A percentile compares a stretch with the other conserved stretches of the same genome.
These are phyloP conservation scores for Polypedilum vanderplanki DNA, from an alignment of 1,140 invertebrate species.

Conservation along the genomic window DNA sequence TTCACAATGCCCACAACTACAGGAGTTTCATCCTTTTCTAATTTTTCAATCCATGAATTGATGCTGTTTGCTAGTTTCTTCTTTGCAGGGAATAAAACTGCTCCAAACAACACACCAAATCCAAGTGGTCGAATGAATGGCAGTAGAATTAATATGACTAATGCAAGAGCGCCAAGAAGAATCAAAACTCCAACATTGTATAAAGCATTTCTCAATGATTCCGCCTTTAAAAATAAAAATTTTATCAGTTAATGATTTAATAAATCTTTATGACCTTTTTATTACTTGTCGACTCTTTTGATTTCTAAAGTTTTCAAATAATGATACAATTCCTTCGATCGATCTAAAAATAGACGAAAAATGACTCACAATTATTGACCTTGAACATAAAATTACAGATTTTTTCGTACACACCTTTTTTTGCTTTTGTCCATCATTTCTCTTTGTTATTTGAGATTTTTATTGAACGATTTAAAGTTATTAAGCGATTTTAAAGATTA, in stretches of 20 bases:
- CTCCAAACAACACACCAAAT: slow-evolving; percentile 76
- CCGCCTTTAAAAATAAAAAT: neutral
- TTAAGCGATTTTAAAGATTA: no score
- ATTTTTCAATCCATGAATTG: slow-evolving; percentile 57
- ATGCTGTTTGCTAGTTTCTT: slow-evolving; percentile 55
- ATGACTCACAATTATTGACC: neutral
- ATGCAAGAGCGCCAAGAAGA: slow-evolving; percentile 71
- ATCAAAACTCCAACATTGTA: slow-evolving; percentile 75
- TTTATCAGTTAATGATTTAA: neutral
- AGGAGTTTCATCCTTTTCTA: slow-evolving; percentile 51
- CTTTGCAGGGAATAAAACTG: slow-evolving; percentile 81
- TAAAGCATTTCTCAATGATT: slow-evolving; percentile 78
- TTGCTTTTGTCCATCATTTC: neutral
- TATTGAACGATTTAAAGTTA: no score
- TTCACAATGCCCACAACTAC: slow-evolving; percentile 57
- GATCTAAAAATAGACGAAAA: neutral
- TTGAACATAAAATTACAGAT: neutral
- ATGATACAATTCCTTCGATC: neutral
- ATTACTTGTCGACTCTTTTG: slow-evolving; percentile 43
- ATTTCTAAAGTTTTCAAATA: neutral
- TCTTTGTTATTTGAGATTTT: no score
- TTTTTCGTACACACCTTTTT: neutral
- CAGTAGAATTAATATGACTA: slow-evolving; percentile 62
- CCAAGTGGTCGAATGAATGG: slow-evolving; percentile 87
- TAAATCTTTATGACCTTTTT: slow-evolving; percentile 40